phyloP scores from a whole-genome alignment of 2,888 invertebrate genomes.

The Nipponacmea schrenckii region DNA sequence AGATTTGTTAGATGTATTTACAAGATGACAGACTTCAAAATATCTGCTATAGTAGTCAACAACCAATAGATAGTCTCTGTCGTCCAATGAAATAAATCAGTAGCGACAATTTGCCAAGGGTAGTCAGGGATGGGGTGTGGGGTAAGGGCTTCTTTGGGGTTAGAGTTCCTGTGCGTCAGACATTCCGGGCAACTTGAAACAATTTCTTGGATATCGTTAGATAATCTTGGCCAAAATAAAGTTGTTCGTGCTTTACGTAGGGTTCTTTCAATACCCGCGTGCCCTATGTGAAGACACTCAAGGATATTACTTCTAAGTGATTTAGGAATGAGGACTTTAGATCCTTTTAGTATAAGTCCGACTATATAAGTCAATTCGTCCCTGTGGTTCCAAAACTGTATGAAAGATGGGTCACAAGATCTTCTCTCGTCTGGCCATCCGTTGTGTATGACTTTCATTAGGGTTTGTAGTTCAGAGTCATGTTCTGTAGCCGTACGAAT shows the following conservation, averaged over 20 bases:
- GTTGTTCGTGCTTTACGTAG: conserved; percentile 9
- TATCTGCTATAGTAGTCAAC: conserved; percentile 32
- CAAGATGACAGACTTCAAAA: conserved; percentile 27
- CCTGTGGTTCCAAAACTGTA: conserved; percentile 22
- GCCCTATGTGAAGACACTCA: conserved; percentile 20
- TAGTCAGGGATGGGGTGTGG: conserved; percentile 26
- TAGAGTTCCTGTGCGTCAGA: conserved; percentile 24
- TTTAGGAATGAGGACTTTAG: conserved; percentile 2
- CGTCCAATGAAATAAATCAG: conserved; percentile 31
- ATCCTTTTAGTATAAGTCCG: conserved; percentile 12
- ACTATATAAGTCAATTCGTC: conserved; percentile 16
- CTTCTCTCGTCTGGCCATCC: neutral
- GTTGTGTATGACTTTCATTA: neutral
- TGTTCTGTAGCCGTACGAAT: neutral
- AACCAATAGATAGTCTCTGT: conserved; percentile 24
- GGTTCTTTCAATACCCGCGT: conserved; percentile 17
- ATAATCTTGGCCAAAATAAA: conserved; percentile 20
- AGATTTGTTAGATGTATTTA: conserved; percentile 18
- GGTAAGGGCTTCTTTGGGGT: conserved; percentile 27
- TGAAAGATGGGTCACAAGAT: neutral
- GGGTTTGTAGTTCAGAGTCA: neutral
- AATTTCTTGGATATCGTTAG: conserved; percentile 9
- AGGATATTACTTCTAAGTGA: conserved; percentile 20
- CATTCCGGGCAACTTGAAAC: conserved; percentile 25
- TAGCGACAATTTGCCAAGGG: conserved; percentile 33